A percentile compares a stretch with the other conserved stretches of the same genome.
Conservation (phyloP, 2,113 vertebrate species). For the Tylochromis polylepis region DNA sequence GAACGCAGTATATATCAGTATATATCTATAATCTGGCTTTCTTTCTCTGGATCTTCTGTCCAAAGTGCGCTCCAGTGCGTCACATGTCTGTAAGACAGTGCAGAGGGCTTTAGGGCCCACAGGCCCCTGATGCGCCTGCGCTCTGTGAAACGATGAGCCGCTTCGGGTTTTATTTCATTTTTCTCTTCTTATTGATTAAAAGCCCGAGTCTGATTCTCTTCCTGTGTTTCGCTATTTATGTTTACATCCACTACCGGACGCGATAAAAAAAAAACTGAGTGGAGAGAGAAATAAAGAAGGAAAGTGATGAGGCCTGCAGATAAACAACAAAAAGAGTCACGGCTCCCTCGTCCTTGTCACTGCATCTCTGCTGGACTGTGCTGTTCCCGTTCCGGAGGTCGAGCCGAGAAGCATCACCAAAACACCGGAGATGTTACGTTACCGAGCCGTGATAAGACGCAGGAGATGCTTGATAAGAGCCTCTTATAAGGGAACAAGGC, state of each 20-base stretch:
- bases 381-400: constrained; percentile 59
- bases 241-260: constrained; percentile 64
- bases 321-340: constrained; percentile 9
- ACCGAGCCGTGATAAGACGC: constrained; percentile 34
- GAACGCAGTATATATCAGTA: background rate
- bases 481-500: constrained; percentile 12
- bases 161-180: constrained; percentile 65
- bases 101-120: background rate
- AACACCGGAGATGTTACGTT: constrained; percentile 22
- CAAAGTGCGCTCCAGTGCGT: background rate
- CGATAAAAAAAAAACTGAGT: background rate
- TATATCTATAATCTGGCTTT: background rate
- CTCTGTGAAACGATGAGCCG: constrained; percentile 49
- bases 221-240: constrained; percentile 56
- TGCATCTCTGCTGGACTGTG: constrained; percentile 30
- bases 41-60: background rate
- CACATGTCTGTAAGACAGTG: background rate
- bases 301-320: background rate
- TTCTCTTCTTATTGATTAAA: constrained; percentile 59
- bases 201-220: constrained; percentile 61
- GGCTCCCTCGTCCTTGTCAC: constrained; percentile 41
- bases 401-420: background rate
- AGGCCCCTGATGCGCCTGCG: constrained; percentile 9
- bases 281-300: background rate
- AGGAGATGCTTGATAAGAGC: constrained; percentile 37